A percentile compares a stretch with the other conserved stretches of the same genome.
phyloP scores from a whole-genome alignment of 1,140 invertebrate genomes.

The Agrypnia vestita region DNA sequence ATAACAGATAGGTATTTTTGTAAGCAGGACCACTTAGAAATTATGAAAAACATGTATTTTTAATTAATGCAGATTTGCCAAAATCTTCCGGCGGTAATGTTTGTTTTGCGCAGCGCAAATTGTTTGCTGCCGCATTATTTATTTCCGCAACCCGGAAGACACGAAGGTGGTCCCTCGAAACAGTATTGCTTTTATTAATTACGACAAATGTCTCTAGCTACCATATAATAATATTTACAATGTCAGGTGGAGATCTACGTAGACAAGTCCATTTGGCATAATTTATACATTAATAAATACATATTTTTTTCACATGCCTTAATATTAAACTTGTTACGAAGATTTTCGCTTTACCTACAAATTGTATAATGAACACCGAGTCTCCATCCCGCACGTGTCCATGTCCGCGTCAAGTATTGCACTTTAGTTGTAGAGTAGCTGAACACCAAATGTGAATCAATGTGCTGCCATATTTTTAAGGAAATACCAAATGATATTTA shows the following conservation, averaged over 20 bases:
- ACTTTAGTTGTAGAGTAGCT: constrained; percentile 18
- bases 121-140: no score
- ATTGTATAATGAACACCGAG: background rate
- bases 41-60: background rate
- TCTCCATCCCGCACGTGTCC: background rate
- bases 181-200: constrained; percentile 20
- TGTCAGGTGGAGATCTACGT: no score
- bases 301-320: no score
- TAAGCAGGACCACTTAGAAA: constrained; percentile 13
- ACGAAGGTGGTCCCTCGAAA: background rate
- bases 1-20: background rate
- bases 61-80: background rate
- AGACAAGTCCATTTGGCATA: no score
- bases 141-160: no score
- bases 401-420: background rate
- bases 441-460: constrained; percentile 23
- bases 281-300: no score
- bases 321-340: no score
- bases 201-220: background rate
- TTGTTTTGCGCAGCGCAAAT: no score
- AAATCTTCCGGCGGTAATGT: no score
- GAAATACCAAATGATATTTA: constrained; percentile 34
- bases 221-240: background rate
- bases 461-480: constrained; percentile 30
- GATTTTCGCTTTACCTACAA: no score